Evolutionary conservation across 2,888 invertebrate genomes (phyloP), one percentile per base, ranked within the genome.

Genomic region (Spisula solida): DNA sequence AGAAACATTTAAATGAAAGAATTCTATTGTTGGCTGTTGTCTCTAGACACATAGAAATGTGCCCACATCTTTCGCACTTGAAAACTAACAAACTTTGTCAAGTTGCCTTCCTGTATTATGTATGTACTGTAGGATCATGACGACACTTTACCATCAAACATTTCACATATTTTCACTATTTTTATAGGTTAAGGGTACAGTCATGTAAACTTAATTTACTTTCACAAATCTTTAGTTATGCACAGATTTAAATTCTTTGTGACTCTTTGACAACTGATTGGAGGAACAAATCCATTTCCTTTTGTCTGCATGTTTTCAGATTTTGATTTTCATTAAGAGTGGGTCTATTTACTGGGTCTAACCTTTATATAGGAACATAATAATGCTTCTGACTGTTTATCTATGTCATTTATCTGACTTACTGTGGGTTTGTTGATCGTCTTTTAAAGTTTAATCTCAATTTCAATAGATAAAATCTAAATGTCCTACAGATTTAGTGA

Each of bases 11-110:
- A n/a, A 41, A 41, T 41, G 41, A 8, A 41, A 41, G 41, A 41
- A 16, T 75, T 18, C 31, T 25, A 31, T 12, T 4, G 6, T 16
- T 75, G 34, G 31, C 34, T 34, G 12, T 31, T 75, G 75, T 75
- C 6, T 14, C 75, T 75, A 75, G 75, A 31, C 16, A 31, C 75
- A 75, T 14, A 31, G 34, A 31, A 18, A 75, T 75, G 31, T 75
- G 12, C 20, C 75, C 29, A 5, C 31, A 75, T 34, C n/a, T 25
- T 75, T 75, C 31, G 31, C 34, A 18, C 75, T 16, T 31, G 75
- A 75, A 34, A 75, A 16, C 34, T 75, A 34, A 18, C 75, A 34
- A 75, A 75, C 75, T 31, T 75, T 18, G 75, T 75, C 75, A 75
- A 75, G 18, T 34, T 34, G 12, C 25, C 31, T 75, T 34, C 31